Conservation (phyloP, 92 coral and sea anemone species). For the Paragorgia papillata region DNA sequence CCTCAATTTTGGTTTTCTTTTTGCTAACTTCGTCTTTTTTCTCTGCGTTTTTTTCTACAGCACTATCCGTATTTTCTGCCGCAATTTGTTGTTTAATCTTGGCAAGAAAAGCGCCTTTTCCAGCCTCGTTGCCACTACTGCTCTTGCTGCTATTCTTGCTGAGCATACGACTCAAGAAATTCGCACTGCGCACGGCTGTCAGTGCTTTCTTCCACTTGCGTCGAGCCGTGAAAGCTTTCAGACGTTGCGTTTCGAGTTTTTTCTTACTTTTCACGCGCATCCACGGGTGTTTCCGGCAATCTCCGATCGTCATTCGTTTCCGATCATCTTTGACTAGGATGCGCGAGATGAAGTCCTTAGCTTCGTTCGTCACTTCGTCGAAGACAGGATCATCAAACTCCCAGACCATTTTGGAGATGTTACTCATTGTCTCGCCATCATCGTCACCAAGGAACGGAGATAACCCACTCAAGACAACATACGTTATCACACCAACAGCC, state of each 20-base stretch:
- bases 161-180: constrained; percentile 89
- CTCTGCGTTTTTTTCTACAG: constrained; percentile 41
- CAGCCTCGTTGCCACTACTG: constrained; percentile 60
- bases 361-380: constrained; percentile 84
- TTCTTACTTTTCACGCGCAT: constrained; percentile 74
- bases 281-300: constrained; percentile 83
- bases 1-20: constrained; percentile 32
- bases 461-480: constrained; percentile 90
- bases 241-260: constrained; percentile 79
- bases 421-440: constrained; percentile 92
- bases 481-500: constrained; percentile 99
- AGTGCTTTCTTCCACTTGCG: constrained; percentile 97
- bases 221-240: constrained; percentile 98
- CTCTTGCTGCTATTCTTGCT: constrained; percentile 75
- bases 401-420: constrained; percentile 91
- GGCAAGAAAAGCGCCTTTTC: constrained; percentile 79
- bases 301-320: constrained; percentile 68
- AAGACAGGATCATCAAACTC: constrained; percentile 98
- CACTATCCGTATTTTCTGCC: constrained; percentile 78
- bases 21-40: constrained; percentile 24
- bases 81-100: constrained; percentile 95
- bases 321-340: constrained; percentile 72
- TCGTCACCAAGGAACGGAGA: constrained; percentile 98
- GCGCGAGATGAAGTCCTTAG: constrained; percentile 80
- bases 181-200: constrained; percentile 97